Evolutionary conservation across 2,113 vertebrate species (phyloP), one percentile per base, ranked within the genome.

Genomic region (Dipodomys stephensi): DNA sequence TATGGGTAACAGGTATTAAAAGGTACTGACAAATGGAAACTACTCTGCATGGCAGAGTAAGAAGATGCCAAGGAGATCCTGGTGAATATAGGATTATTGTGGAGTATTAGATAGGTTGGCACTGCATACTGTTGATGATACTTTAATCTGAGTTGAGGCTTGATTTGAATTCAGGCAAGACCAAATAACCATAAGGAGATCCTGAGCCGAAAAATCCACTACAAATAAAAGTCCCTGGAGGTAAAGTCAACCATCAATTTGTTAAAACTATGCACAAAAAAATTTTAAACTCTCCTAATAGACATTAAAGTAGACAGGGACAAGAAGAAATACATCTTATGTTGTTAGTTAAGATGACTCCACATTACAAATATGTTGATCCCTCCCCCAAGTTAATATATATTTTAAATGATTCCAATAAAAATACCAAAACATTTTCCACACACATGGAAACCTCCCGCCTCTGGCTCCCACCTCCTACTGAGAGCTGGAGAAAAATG

Each of bases 351-450:
- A 71, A 28, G 12, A 83, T 78, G 77, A 87, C 1, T 23, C 6
- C 4, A 74, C 16, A 28, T 72, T 65, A 49, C 57, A 74, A 94
- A 69, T 68, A 74, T 23, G n/a, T 65, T 35, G 57, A 64, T 49
- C 3, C 35, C 32, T 30, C 35, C 3, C 35, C 46, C 20, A 62
- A 73, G 18, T 83, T 83, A 71, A 73, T 44, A 68, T 67, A 8
- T 72, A 90, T 83, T 62, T 87, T 23, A 92, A 92, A 77, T 85
- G 22, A 94, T 27, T 83, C 28, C 44, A 82, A 28, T 74, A 73
- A 90, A 92, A 92, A 67, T 68, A 32, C 28, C 72, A 92, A 78
- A 68, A 68, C 7, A 32, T 79, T 90, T 83, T 44, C 78, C 60
- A 68, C 7, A 64, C 6, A 69, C 68, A 87, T 22, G 2, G 1